These are phyloP conservation scores for Syrmaticus mikado DNA, from an alignment of 2,113 vertebrate genomes.

Conservation along the genomic window DNA sequence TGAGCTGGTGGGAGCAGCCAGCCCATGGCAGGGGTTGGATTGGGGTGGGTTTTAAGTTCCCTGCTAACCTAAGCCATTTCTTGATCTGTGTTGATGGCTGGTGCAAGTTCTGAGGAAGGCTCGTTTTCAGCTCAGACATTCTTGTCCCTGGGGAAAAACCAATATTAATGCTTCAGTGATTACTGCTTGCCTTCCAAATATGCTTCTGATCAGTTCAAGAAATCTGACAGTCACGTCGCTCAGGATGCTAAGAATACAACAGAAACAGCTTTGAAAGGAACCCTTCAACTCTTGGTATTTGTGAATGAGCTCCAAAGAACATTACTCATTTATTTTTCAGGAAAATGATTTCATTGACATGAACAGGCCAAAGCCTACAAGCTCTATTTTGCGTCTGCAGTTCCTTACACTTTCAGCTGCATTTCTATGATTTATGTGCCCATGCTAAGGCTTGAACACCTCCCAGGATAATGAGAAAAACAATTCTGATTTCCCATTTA, in stretches of 20 bases:
- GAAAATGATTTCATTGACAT: slow-evolving; percentile 41
- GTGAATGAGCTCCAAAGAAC: slow-evolving; percentile 58
- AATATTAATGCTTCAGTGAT: slow-evolving; percentile 21
- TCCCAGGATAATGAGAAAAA: slow-evolving; percentile 50
- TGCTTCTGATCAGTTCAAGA: slow-evolving; percentile 18
- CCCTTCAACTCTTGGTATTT: slow-evolving; percentile 47
- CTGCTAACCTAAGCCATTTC: too few relatives aligned
- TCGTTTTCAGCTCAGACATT: slow-evolving; percentile 14
- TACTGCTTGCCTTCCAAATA: slow-evolving; percentile 36
- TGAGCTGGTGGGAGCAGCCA: too few relatives aligned
- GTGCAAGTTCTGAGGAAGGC: background rate
- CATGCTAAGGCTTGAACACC: slow-evolving; percentile 13
- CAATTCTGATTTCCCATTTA: slow-evolving; percentile 41
- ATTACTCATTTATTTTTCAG: slow-evolving; percentile 71
- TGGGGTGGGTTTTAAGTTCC: too few relatives aligned
- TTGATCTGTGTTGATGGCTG: fast-evolving
- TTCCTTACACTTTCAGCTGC: background rate
- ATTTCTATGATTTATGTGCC: slow-evolving; percentile 42
- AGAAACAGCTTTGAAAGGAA: slow-evolving; percentile 57
- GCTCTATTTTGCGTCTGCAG: background rate
- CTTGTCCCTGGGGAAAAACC: slow-evolving; percentile 12
- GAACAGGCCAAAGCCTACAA: slow-evolving; percentile 28
- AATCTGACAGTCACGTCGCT: slow-evolving; percentile 45
- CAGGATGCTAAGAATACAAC: slow-evolving; percentile 23
- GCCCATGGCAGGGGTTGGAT: too few relatives aligned